Evolutionary conservation across 2,113 vertebrate genomes (phyloP), one percentile per base, ranked within the genome.

Genomic region (Stigmatopora nigra): DNA sequence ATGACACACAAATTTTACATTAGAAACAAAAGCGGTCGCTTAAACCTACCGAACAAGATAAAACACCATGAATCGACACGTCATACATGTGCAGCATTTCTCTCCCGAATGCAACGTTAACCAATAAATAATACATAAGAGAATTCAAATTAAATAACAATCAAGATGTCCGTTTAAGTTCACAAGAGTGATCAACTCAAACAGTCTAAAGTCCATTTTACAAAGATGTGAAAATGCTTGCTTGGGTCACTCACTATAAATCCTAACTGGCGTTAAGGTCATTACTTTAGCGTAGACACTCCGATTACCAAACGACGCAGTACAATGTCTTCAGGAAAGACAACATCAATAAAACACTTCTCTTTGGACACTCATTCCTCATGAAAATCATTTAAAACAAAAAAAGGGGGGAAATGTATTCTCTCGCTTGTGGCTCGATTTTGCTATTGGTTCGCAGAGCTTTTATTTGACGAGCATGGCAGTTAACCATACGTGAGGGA

Each of bases 91-190:
- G 84, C 81, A 89, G 84, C 82, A 78, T 79, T 74, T 77, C 74
- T 78, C 78, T 69, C 70, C 1, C 71, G 57, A 73, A 74, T 19
- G 49, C 83, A 81, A 84, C 36, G 6, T 68, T 55, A 81, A 84
- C 69, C 77, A 87, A 88, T 87, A 89, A 86, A 89, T 85, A 81
- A 82, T 59, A 83, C 77, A 66, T 36, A 20, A 83, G 75, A 68
- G 64, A 73, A 83, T 84, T 82, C n/a, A 35, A 17, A 80, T 83
- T 84, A 84, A 89, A 88, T 85, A 89, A 88, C 84, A 88, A 86
- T 88, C 85, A 85, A 78, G 72, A 79, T 85, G 82, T 87, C 66
- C 46, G 65, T 73, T 70, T 65, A 22, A 48, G 71, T 78, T 70
- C 73, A 68, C 75, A 31, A 16, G 20, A 49, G 80, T 59, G 80